phyloP scores from a whole-genome alignment of 2,113 vertebrate species.

The Tichodroma muraria region DNA sequence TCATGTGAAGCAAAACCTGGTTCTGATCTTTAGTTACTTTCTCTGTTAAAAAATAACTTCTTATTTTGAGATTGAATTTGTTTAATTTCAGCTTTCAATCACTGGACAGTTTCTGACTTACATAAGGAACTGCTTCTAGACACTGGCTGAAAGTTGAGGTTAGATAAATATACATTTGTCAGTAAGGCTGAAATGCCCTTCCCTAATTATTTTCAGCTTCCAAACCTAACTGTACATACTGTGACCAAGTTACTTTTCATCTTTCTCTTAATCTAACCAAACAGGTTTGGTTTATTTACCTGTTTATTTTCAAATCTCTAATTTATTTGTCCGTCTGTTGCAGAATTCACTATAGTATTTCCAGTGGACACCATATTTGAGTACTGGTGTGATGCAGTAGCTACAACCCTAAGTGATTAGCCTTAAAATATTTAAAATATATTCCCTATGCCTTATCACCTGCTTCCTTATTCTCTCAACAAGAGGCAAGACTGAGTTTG shows the following conservation, averaged over 20 bases:
- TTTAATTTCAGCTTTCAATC: constrained; percentile 16
- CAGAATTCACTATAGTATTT: background rate
- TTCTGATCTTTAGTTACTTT: background rate
- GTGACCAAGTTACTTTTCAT: background rate
- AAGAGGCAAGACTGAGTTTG: background rate
- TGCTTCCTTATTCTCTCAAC: background rate
- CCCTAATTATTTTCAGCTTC: constrained; percentile 22
- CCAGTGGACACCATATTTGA: background rate
- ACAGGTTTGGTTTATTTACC: background rate
- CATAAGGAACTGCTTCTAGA: constrained; percentile 10
- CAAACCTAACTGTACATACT: background rate
- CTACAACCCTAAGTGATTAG: background rate
- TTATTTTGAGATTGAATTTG: background rate
- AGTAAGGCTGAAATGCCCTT: background rate
- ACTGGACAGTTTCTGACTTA: background rate
- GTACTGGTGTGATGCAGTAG: background rate
- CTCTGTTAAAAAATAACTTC: background rate
- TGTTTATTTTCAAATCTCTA: background rate
- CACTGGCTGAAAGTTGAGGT: background rate
- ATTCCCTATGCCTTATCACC: background rate
- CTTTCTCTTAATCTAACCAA: background rate
- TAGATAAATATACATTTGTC: constrained; percentile 44
- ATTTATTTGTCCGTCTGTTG: background rate
- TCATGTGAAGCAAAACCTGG: background rate
- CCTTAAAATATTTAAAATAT: background rate